Percentiles rank a stretch among this genome's conserved stretches.
phyloP scores from a whole-genome alignment of 1,140 invertebrate species.

The Ganaspis sp. region DNA sequence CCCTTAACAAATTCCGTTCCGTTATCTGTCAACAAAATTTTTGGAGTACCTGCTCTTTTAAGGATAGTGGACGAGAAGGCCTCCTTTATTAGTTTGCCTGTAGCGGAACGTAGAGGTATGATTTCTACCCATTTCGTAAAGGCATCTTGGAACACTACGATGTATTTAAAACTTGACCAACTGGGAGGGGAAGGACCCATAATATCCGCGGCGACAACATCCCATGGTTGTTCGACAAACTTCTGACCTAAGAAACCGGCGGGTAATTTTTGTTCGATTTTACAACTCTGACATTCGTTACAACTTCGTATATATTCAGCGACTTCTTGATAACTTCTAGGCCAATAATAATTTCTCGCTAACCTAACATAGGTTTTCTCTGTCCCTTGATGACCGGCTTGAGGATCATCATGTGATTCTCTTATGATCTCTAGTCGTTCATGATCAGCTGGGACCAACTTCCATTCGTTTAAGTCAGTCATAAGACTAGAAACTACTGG shows the following conservation, averaged over 20 bases:
- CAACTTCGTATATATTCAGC: not conserved
- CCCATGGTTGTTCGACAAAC: not conserved
- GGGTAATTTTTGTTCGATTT: not conserved
- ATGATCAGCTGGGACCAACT: not conserved
- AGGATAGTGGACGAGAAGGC: not conserved
- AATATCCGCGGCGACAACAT: not conserved
- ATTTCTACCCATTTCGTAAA: not conserved
- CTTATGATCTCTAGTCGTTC: not conserved
- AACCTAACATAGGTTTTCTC: no score
- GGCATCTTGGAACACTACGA: not conserved
- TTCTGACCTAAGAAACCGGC: not conserved
- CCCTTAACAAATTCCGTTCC: slow-evolving; percentile 17
- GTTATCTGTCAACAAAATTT: not conserved
- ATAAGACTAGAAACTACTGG: not conserved
- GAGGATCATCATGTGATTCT: not conserved
- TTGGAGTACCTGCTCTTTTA: not conserved
- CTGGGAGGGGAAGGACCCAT: not conserved
- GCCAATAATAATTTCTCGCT: no score
- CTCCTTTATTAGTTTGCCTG: not conserved
- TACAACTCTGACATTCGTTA: not conserved
- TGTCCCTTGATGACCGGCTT: not conserved
- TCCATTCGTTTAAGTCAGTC: not conserved
- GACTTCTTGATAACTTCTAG: not conserved
- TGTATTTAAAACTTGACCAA: not conserved
- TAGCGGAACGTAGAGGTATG: not conserved